Percentiles rank a stretch among this genome's conserved stretches.
Conservation (phyloP, 30 jellyfish, hydroid and myxozoan species). For the Clytia hemisphaerica region DNA sequence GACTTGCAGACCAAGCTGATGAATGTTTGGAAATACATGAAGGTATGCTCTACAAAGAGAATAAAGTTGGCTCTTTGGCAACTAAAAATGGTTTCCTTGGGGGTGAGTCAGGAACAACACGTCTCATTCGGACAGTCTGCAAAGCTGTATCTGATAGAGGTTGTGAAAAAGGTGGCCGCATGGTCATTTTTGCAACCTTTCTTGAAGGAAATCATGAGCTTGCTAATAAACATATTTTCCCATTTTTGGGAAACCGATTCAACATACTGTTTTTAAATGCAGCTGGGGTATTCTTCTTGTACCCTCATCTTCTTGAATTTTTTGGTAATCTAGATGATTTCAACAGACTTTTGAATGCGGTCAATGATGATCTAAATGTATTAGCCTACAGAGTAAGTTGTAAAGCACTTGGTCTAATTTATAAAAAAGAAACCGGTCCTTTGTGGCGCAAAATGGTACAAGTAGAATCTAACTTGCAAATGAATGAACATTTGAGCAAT, state of each 20-base stretch:
- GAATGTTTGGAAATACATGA: conserved; percentile 29
- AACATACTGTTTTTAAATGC: conserved; percentile 23
- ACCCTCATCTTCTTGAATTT: background rate
- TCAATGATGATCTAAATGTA: conserved; percentile 12
- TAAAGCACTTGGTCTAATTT: conserved; percentile 15
- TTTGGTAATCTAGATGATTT: background rate
- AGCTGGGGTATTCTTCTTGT: background rate
- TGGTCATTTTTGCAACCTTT: conserved; percentile 23
- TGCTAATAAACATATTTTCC: conserved; percentile 11
- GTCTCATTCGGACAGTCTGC: conserved; percentile 23
- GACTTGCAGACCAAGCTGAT: conserved; percentile 41
- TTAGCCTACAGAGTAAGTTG: too few species aligned
- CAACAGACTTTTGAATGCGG: conserved; percentile 13
- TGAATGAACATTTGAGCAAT: conserved; percentile 8
- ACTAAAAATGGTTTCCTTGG: conserved; percentile 16
- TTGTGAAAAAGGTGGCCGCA: conserved; percentile 35
- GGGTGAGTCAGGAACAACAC: conserved; percentile 28
- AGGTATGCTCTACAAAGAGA: conserved; percentile 2
- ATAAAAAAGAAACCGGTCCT: conserved; percentile 20
- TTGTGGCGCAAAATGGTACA: conserved; percentile 19
- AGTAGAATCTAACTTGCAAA: conserved; percentile 8
- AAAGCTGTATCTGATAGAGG: conserved; percentile 38
- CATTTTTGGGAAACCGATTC: conserved; percentile 29
- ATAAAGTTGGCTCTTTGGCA: conserved; percentile 40
- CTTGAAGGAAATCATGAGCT: background rate